Evolutionary conservation across 1,140 invertebrate genomes (phyloP), one percentile per base, ranked within the genome.

Genomic region (Kradibia gibbosae): DNA sequence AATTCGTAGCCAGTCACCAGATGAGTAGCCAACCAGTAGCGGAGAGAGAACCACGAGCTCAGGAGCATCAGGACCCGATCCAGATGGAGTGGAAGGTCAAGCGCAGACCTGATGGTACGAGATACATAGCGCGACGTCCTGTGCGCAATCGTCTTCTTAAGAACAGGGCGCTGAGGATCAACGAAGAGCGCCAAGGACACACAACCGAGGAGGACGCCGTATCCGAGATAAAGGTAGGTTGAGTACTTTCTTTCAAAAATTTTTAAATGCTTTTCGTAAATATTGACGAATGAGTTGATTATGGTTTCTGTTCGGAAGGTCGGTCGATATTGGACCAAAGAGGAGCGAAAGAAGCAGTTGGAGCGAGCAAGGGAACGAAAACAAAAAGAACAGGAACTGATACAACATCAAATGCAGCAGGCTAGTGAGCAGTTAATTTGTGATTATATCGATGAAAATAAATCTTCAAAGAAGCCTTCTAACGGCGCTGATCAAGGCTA

Each of bases 181-280:
- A 92, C 22, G 93, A 95, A 85, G 95, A 96, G 85, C 89, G 95
- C 48, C 93, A 93, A 78, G 95, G 95, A 1, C 91, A 95, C 57
- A 96, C 95, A 2, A 96, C 96, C 1, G 96, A 97, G 87, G 96
- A 97, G 86, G 96, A 97, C 85, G 95, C 95, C 20, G 93, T 95
- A 87, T 96, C 95, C 25, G 96, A 97, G 86, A 91, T 96, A 73
- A 97, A 97, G 90, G 93, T 93, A 87, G 78, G 22, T 17, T 28
- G 13, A n/a, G 0, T 57, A 25, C 8, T 28, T 28, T 31, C n/a
- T n/a, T n/a, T n/a, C n/a, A n/a, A n/a, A n/a, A n/a, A n/a, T n/a
- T n/a, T n/a, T n/a, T n/a, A n/a, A n/a, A n/a, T n/a, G 15, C 15
- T 8, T 7, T 48, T 48, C 45, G 45, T 48, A 48, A 48, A 48